Percentiles rank a stretch among this genome's conserved stretches.
Evolutionary conservation across 2,797 vertebrate genomes (phyloP).

Genomic region (Cyprinodon diabolis): DNA sequence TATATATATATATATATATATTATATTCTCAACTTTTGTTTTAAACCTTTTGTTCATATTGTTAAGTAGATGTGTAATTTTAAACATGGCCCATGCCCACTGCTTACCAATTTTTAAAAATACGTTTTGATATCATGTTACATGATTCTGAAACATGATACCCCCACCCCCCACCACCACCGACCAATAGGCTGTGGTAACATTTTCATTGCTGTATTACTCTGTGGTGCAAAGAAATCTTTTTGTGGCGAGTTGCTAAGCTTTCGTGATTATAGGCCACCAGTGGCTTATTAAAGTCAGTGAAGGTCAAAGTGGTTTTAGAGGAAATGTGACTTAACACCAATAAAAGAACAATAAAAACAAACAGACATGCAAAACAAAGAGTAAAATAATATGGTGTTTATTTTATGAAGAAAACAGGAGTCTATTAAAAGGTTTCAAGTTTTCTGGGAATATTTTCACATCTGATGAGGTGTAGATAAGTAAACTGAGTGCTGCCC

Average conservation of each 20-base stretch:
- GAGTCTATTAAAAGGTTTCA: neutral
- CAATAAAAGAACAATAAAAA: neutral
- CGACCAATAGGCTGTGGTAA: conserved; percentile 44
- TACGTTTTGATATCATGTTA: neutral
- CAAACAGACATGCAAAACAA: neutral
- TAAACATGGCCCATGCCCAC: neutral
- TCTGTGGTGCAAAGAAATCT: conserved; percentile 53
- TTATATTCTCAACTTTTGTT: too few species aligned
- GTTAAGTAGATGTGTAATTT: too few species aligned
- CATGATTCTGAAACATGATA: neutral
- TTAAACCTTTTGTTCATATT: too few species aligned
- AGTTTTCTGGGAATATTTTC: neutral
- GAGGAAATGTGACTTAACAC: conserved; percentile 33
- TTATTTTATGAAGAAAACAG: neutral
- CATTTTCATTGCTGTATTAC: conserved; percentile 55
- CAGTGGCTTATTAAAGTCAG: conserved; percentile 32
- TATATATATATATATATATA: too few species aligned
- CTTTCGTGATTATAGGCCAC: conserved; percentile 38
- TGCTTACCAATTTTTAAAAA: neutral
- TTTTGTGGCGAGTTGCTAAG: conserved; percentile 58
- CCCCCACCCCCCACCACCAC: conserved; percentile 24
- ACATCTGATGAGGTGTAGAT: conserved; percentile 33
- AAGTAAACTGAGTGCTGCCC: conserved; percentile 81
- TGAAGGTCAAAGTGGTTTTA: conserved; percentile 15
- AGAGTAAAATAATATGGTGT: neutral